Evolutionary conservation across 2,888 invertebrate species (phyloP).

Genomic region (Ophraella communa): DNA sequence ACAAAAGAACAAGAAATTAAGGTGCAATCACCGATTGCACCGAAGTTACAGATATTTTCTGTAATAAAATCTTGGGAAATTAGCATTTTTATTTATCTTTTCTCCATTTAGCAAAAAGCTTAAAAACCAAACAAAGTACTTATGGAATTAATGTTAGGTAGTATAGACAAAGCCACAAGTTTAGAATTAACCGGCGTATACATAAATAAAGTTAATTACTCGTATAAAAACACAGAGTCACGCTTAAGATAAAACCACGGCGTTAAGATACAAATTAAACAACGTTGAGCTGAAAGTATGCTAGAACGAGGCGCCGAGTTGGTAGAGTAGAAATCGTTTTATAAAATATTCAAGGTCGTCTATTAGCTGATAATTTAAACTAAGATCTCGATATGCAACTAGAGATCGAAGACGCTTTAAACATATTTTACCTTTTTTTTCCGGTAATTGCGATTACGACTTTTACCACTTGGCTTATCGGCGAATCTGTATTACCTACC

Average conservation of each 20-base stretch:
- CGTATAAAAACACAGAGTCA: slow-evolving; percentile 49
- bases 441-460: slow-evolving; percentile 74
- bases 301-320: slow-evolving; percentile 65
- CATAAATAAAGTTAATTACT: slow-evolving; percentile 56
- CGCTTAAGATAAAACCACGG: slow-evolving; percentile 54
- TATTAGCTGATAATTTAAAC: slow-evolving; percentile 73
- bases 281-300: slow-evolving; percentile 55
- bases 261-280: slow-evolving; percentile 56
- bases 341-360: slow-evolving; percentile 71
- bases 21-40: too few species aligned
- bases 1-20: too few species aligned
- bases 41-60: too few species aligned
- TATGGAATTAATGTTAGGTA: slow-evolving; percentile 44
- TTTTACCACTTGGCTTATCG: slow-evolving; percentile 74
- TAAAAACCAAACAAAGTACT: slow-evolving; percentile 44
- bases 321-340: slow-evolving; percentile 75
- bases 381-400: slow-evolving; percentile 79
- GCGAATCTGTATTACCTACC: slow-evolving; percentile 69
- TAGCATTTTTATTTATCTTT: too few species aligned
- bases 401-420: slow-evolving; percentile 71
- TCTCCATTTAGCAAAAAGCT: slow-evolving; percentile 58
- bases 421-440: slow-evolving; percentile 66
- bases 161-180: slow-evolving; percentile 45
- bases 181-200: slow-evolving; percentile 48
- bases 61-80: too few species aligned